Base-by-base conservation (phyloP, 2,888 invertebrate species). In the Amblyteles armatorius region DNA sequence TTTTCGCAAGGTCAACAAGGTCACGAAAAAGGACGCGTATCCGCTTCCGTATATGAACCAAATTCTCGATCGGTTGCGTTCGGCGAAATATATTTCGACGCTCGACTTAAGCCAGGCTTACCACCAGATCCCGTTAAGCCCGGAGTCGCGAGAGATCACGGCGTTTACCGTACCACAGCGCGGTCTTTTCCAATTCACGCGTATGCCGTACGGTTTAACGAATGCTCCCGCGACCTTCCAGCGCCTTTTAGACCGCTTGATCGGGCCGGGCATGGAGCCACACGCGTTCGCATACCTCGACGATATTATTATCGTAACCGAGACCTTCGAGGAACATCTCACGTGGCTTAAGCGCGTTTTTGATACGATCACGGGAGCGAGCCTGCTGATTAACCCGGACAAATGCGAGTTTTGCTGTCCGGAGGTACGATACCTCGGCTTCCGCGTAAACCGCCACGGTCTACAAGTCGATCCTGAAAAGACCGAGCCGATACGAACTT, bases 131-230 rank as follows among this genome's bases (percentile, higher is more conserved):
- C 88, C n/a, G 40, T 52, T 60, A 2, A 50, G n/a, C 1, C 4
- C 4, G 4, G 50, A 50, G n/a, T 88, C 88, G 6, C 48, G 82
- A 26, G 85, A 86, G 16, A 84, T 87, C 3, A 91, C 92, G 3
- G 91, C 92, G 2, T 92, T 92, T 69, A 89, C 89, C 0, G 88
- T 91, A 11, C 90, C 90, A 0, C 81, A 82, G 16, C 63, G 87
- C 3, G 91, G 91, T 0, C 80, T 88, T 67, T 90, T 83, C 48
- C 88, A 91, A 26, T 92, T 92, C 68, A 81, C 71, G 11, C 79
- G 87, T 2, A 87, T 91, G 87, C 91, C 91, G 0, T 91, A 91
- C 63, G 82, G 90, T 79, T 72, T 90, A 83, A 80, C 86, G 82
- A 65, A 88, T 50, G 88, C 88, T 1, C 89, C 90, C 0, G 89